Conservation (phyloP, 1,140 invertebrate genomes). For the Lysiphlebus fabarum region DNA sequence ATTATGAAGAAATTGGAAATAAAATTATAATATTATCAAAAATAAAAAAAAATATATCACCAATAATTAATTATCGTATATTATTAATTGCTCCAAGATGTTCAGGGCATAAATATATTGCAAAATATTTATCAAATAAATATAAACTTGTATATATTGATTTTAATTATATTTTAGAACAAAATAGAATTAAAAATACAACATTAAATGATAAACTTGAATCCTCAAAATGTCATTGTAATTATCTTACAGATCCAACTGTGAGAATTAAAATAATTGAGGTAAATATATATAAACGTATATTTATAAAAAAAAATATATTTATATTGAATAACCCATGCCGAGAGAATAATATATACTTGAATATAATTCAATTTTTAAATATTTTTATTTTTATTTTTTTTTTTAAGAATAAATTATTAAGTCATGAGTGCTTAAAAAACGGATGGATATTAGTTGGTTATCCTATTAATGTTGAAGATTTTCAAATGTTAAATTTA, state of each 20-base stretch:
- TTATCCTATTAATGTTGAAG: constrained; percentile 55
- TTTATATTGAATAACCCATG: too few relatives aligned
- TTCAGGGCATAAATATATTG: constrained; percentile 34
- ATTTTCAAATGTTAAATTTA: constrained; percentile 60
- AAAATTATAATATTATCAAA: constrained; percentile 31
- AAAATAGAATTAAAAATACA: constrained; percentile 50
- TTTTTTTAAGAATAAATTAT: constrained; percentile 35
- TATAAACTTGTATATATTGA: constrained; percentile 52
- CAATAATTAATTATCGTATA: constrained; percentile 37
- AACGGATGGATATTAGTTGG: constrained; percentile 62
- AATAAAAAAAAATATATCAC: constrained; percentile 32
- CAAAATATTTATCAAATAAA: constrained; percentile 34
- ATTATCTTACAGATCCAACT: constrained; percentile 50
- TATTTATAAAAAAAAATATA: neutral
- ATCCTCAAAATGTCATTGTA: constrained; percentile 43
- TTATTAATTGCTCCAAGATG: constrained; percentile 40
- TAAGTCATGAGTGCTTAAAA: constrained; percentile 55
- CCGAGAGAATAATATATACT: too few relatives aligned
- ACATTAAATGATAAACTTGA: constrained; percentile 54
- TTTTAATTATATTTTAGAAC: constrained; percentile 55
- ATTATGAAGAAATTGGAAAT: constrained; percentile 34
- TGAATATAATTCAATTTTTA: too few relatives aligned
- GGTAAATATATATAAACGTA: constrained; percentile 27
- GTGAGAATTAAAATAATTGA: constrained; percentile 48
- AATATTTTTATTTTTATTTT: constrained; percentile 9